Percentiles rank a stretch among this genome's conserved stretches.
These are phyloP conservation scores for Diarsia mendica DNA, from an alignment of 2,888 invertebrate genomes.

Conservation along the genomic window DNA sequence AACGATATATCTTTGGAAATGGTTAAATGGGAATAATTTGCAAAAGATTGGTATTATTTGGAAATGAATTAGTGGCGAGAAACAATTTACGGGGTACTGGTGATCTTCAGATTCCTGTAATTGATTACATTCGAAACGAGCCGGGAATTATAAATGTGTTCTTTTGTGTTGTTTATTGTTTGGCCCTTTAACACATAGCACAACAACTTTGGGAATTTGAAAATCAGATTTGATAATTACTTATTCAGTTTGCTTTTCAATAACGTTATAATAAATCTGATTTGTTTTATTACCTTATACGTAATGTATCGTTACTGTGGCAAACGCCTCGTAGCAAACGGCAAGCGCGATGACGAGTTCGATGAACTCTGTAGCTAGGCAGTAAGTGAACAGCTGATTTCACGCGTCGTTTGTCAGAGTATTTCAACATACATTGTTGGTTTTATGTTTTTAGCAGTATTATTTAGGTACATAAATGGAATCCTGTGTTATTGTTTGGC, in stretches of 20 bases:
- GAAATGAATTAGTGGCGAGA: conserved; percentile 18
- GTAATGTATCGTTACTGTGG: no score
- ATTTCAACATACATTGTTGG: no score
- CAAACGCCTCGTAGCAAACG: no score
- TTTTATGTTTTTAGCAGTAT: no score
- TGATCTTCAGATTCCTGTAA: conserved; percentile 20
- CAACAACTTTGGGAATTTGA: neutral
- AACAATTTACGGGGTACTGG: conserved; percentile 13
- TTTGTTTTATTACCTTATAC: no score
- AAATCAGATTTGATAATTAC: neutral
- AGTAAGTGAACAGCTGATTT: no score
- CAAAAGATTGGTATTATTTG: conserved; percentile 11
- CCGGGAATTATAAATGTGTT: conserved; percentile 30
- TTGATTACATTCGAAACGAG: conserved; percentile 36
- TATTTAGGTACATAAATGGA: no score
- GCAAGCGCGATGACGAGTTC: no score
- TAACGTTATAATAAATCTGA: no score
- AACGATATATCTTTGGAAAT: conserved; percentile 25
- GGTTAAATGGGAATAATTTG: conserved; percentile 11
- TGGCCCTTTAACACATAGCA: no score
- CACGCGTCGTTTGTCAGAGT: no score
- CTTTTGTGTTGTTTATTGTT: conserved; percentile 26
- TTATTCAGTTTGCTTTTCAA: neutral
- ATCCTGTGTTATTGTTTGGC: neutral
- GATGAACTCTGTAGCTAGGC: no score